Evolutionary conservation across 2,888 invertebrate species (phyloP), one percentile per base, ranked within the genome.

Genomic region (Terebella lapidaria): DNA sequence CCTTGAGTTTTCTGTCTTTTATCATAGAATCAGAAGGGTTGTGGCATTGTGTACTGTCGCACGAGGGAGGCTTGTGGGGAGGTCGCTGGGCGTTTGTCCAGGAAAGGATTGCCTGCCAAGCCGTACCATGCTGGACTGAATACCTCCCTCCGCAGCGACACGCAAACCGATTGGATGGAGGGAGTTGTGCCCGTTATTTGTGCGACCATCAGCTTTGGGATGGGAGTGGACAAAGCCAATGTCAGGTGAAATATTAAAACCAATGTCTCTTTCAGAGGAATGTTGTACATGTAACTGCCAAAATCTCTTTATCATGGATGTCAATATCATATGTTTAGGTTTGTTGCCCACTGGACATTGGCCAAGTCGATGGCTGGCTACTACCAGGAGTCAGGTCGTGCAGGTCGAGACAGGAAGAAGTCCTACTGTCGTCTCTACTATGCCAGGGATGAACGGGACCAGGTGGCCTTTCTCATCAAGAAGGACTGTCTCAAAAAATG

Each of bases 131-230:
- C 92, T 67, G 94, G 79, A 1, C 67, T 81, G 35, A 74, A 72
- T 35, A 63, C 70, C 35, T 25, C 84, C 0, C 88, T 91, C 56
- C 85, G 95, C 57, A 85, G 87, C n/a, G 52, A 51, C 25, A 53
- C 35, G 42, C 97, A 99, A 81, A 89, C 91, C 76, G 87, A 89
- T 42, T 99, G 97, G 97, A 92, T 93, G 83, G 84, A 84, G 35
- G 96, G 96, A 0, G 87, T 88, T 68, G 87, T 88, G 71, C 88
- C 91, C 1, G 90, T 96, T 28, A 95, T 99, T 68, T 91, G 91
- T 67, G 97, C 99, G 2, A 99, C 99, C 0, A 89, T 97, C 60
- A 95, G 95, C 74, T 99, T 99, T 83, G 99, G 99, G 45, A 99
- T 99, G 99, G 99, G 99, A 53, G 94, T 99, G 1, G 97, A 99